Evolutionary conservation across 1,140 invertebrate species (phyloP), one percentile per base, ranked within the genome.

Genomic region (Sarcophaga peregrina): DNA sequence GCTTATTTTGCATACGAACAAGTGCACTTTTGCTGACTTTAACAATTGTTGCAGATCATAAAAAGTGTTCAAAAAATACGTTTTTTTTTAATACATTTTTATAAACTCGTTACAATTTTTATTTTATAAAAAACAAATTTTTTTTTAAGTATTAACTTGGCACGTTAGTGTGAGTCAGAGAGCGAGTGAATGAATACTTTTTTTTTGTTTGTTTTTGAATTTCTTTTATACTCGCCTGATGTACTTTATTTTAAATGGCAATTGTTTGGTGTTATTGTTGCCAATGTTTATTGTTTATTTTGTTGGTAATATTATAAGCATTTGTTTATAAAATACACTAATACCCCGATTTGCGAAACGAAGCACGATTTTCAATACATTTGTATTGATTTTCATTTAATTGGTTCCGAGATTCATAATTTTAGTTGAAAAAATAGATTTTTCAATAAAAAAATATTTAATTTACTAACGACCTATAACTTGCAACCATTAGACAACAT

Each of bases 1-100:
- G 25, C 25, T 37, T 37, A 37, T 37, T 37, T 37, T 37, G 25
- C 25, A 37, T 37, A 37, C 25, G 62, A 20, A 68, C 62, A 68
- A 68, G 62, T 68, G 62, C 62, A 68, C 62, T 68, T 68, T 68
- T 68, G 62, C 62, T 68, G 62, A 68, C 62, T 68, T 68, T 58
- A 20, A 20, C 62, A 68, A 20, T 68, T 25, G 62, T 68, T 68
- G 25, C 20, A 7, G n/a, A 68, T 68, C 62, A 68, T 20, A 68
- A 25, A 68, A 20, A 68, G 62, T 68, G 62, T 68, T 68, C n/a
- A 68, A 68, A 68, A 37, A 37, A 37, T 37, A 37, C 25, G 25
- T 37, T 37, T 37, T 37, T 37, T 37, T 37, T 37, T 1, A 37
- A 37, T 37, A 13, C 5, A 52, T 13, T 52, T 68, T 68, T 68